Conservation (phyloP, 1,140 invertebrate genomes). For the Drosophila saltans region DNA sequence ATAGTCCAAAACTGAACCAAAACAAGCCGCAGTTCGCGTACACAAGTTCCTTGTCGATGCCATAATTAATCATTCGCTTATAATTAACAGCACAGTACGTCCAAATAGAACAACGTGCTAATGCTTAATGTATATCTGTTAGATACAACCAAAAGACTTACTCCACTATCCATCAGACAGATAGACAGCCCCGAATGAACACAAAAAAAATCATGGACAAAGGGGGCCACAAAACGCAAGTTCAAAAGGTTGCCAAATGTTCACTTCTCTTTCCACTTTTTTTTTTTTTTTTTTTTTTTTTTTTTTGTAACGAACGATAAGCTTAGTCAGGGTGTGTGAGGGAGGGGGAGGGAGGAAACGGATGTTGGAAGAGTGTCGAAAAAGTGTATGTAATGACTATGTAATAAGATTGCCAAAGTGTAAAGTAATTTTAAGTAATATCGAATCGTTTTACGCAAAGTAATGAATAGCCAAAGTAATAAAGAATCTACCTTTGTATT, state of each 20-base stretch:
- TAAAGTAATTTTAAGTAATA: neutral
- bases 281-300: constrained; percentile 18
- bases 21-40: constrained; percentile 54
- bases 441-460: neutral
- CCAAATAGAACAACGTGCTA: constrained; percentile 72
- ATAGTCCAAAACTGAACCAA: constrained; percentile 2
- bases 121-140: constrained; percentile 61
- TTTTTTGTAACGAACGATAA: neutral
- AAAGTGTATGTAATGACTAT: constrained; percentile 43
- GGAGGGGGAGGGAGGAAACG: too few relatives aligned
- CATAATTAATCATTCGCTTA: constrained; percentile 79
- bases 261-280: constrained; percentile 32
- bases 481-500: too few relatives aligned
- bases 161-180: constrained; percentile 13
- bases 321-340: neutral
- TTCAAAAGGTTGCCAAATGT: constrained; percentile 75
- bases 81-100: constrained; percentile 73
- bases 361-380: neutral
- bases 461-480: too few relatives aligned
- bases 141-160: constrained; percentile 39
- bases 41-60: constrained; percentile 52
- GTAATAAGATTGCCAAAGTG: constrained; percentile 28
- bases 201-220: constrained; percentile 36
- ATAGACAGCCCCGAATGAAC: neutral
- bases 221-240: constrained; percentile 32